A percentile compares a stretch with the other conserved stretches of the same genome.
phyloP scores from a whole-genome alignment of 1,140 invertebrate species.

The Aculops lycopersici region DNA sequence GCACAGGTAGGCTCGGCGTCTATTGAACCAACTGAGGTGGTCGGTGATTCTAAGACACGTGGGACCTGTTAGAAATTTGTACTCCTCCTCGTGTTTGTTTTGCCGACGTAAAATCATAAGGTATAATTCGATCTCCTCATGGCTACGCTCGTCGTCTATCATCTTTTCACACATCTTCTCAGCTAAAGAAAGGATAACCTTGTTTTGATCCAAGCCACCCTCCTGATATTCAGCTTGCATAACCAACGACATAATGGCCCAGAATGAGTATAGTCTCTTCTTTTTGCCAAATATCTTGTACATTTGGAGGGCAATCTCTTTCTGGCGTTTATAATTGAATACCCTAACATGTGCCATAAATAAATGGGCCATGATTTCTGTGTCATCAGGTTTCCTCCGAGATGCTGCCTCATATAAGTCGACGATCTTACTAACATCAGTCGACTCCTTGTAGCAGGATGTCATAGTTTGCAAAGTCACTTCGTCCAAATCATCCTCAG shows the following conservation, averaged over 20 bases:
- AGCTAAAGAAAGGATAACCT: conserved; percentile 43
- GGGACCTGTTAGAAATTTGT: conserved; percentile 39
- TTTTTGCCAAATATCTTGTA: conserved; percentile 58
- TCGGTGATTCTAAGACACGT: conserved; percentile 19
- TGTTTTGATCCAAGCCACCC: conserved; percentile 11
- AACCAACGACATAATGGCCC: conserved; percentile 79
- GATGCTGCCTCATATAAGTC: conserved; percentile 42
- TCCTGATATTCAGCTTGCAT: conserved; percentile 31
- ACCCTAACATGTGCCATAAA: conserved; percentile 81
- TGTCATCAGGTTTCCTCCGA: conserved; percentile 47
- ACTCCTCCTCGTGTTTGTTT: conserved; percentile 41
- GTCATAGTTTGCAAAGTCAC: conserved; percentile 77
- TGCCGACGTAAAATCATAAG: conserved; percentile 55
- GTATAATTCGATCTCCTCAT: conserved; percentile 62
- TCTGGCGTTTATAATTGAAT: conserved; percentile 60
- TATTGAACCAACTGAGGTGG: conserved; percentile 19
- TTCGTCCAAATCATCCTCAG: conserved; percentile 53
- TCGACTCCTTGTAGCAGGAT: conserved; percentile 65
- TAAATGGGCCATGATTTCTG: conserved; percentile 62
- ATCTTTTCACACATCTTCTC: conserved; percentile 46
- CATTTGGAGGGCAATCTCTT: conserved; percentile 48
- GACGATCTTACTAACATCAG: conserved; percentile 21
- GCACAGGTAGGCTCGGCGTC: conserved; percentile 34
- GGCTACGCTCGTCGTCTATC: conserved; percentile 51
- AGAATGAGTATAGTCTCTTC: conserved; percentile 89